Evolutionary conservation across 2,888 invertebrate genomes (phyloP).

Genomic region (Acleris sparsana): DNA sequence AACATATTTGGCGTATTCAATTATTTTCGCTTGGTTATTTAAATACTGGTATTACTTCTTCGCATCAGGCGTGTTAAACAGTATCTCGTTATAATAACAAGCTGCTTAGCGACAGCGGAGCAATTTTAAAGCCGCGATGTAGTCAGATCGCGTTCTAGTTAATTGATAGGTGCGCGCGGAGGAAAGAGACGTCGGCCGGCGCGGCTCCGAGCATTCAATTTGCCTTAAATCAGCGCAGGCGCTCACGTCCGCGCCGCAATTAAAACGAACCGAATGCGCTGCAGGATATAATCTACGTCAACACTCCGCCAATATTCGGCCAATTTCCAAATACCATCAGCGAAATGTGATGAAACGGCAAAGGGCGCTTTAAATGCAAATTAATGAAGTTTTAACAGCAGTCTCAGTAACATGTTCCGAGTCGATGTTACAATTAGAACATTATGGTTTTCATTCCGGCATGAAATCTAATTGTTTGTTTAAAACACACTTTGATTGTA

Average conservation of each 20-base stretch:
- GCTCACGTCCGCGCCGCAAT: conserved; percentile 58
- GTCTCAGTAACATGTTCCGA: conserved; percentile 16
- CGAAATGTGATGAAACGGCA: conserved; percentile 33
- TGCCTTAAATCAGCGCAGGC: conserved; percentile 68
- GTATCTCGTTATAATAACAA: conserved; percentile 53
- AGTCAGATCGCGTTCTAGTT: conserved; percentile 55
- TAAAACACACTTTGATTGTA: no score
- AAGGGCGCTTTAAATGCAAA: conserved; percentile 31
- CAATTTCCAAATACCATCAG: conserved; percentile 53
- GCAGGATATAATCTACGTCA: conserved; percentile 67
- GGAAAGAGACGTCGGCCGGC: conserved; percentile 61
- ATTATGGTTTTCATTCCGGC: not conserved
- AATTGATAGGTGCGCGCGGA: conserved; percentile 63
- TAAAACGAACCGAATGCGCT: conserved; percentile 65
- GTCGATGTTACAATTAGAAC: not conserved
- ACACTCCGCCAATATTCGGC: conserved; percentile 54
- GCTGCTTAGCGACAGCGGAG: conserved; percentile 48
- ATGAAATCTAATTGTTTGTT: not conserved
- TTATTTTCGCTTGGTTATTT: conserved; percentile 20
- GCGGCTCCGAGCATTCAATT: conserved; percentile 68
- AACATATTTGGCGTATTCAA: not conserved
- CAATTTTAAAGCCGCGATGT: conserved; percentile 51
- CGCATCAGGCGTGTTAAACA: conserved; percentile 41
- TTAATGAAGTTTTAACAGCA: conserved; percentile 21
- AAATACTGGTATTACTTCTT: not conserved